Evolutionary conservation across 1,140 invertebrate genomes (phyloP).

Genomic region (Papilio xuthus): DNA sequence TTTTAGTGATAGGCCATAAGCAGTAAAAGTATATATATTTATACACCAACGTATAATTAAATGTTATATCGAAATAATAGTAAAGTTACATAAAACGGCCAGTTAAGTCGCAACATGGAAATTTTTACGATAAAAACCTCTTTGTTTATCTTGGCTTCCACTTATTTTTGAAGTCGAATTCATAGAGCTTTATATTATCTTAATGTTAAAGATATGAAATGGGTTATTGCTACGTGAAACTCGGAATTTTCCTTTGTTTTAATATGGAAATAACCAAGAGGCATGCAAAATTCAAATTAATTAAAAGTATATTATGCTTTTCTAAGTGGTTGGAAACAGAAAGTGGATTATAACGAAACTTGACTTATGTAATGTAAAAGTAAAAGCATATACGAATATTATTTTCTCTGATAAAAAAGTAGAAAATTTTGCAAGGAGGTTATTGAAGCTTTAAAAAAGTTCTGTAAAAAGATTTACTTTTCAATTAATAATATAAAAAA

Average conservation of each 20-base stretch:
- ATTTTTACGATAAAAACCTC: constrained; percentile 25
- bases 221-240: constrained; percentile 21
- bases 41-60: not conserved
- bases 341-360: constrained; percentile 21
- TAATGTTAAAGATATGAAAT: constrained; percentile 34
- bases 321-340: constrained; percentile 28
- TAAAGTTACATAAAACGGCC: not conserved
- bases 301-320: constrained; percentile 15
- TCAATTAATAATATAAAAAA: too few relatives aligned
- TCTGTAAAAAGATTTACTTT: too few relatives aligned
- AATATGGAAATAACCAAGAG: constrained; percentile 26
- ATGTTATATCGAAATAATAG: not conserved
- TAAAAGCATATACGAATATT: not conserved
- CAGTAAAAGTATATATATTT: too few relatives aligned
- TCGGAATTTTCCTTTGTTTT: constrained; percentile 28
- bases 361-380: not conserved
- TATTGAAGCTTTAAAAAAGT: too few relatives aligned
- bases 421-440: not conserved
- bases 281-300: constrained; percentile 35
- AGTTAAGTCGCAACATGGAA: constrained; percentile 12
- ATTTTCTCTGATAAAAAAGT: not conserved
- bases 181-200: constrained; percentile 29
- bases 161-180: constrained; percentile 5
- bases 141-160: constrained; percentile 16
- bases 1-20: too few relatives aligned